phyloP scores from a whole-genome alignment of 2,888 invertebrate genomes.

The Elegia similella region DNA sequence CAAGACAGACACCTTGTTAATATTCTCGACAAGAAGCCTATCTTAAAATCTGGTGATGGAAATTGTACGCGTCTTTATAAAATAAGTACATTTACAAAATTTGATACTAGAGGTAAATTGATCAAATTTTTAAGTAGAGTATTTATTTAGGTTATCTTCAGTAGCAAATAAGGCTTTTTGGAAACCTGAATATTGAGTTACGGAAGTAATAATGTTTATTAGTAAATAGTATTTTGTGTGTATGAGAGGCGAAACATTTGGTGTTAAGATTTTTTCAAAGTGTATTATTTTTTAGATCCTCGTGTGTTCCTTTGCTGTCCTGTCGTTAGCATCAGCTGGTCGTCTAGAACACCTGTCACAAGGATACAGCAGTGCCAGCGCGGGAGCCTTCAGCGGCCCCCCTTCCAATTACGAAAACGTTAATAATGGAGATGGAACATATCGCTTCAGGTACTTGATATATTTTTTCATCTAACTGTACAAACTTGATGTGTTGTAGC shows the following conservation, averaged over 20 bases:
- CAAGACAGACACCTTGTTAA: slow-evolving; percentile 7
- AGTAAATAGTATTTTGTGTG: no score
- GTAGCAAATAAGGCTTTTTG: no score
- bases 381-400: slow-evolving; percentile 29
- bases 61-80: neutral
- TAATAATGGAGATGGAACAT: slow-evolving; percentile 84
- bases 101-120: no score
- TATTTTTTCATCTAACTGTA: neutral
- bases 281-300: slow-evolving; percentile 49
- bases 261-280: no score
- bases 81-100: neutral
- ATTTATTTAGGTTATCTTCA: no score
- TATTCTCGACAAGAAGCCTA: neutral
- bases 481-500: no score
- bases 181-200: no score
- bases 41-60: neutral
- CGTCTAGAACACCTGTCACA: slow-evolving; percentile 62
- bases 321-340: slow-evolving; percentile 47
- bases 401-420: slow-evolving; percentile 82
- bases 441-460: slow-evolving; percentile 80
- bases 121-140: no score
- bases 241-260: no score
- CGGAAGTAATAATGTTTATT: no score
- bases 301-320: slow-evolving; percentile 39
- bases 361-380: slow-evolving; percentile 47